These are phyloP conservation scores for Poeciliopsis occidentalis DNA, from an alignment of 2,113 vertebrate species.

Conservation along the genomic window DNA sequence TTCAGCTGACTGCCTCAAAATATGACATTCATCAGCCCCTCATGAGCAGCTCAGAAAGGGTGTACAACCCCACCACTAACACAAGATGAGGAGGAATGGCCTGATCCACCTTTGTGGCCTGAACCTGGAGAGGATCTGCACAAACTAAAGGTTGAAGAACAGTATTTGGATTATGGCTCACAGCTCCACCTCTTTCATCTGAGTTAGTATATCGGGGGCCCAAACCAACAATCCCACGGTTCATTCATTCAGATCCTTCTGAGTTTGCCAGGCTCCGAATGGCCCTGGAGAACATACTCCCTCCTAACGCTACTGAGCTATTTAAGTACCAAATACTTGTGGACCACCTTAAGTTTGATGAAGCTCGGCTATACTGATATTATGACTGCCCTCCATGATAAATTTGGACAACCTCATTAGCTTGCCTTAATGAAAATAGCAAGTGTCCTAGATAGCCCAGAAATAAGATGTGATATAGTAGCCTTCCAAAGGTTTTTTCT, in stretches of 20 bases:
- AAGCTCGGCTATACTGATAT: too few species aligned
- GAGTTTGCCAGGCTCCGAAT: conserved; percentile 1
- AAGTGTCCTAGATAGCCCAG: too few species aligned
- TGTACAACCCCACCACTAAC: not conserved
- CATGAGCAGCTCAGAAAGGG: not conserved
- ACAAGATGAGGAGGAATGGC: not conserved
- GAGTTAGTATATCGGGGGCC: conserved; percentile 1
- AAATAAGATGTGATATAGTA: too few species aligned
- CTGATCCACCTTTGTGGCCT: not conserved
- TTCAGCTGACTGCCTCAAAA: not conserved
- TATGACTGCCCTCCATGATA: too few species aligned
- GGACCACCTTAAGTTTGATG: too few species aligned
- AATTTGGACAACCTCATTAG: too few species aligned
- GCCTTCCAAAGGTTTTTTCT: too few species aligned
- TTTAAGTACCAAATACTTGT: too few species aligned
- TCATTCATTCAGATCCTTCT: not conserved
- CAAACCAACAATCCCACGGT: conserved; percentile 8
- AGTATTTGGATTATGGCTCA: not conserved
- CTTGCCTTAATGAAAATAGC: too few species aligned
- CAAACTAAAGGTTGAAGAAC: not conserved
- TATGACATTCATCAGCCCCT: not conserved
- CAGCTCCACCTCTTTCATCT: not conserved
- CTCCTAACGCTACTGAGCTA: not conserved
- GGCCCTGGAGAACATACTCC: conserved; percentile 1
- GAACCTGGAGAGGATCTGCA: not conserved